Percentiles rank a stretch among this genome's conserved stretches.
Conservation (phyloP, 2,888 invertebrate genomes). For the Tachina lurida region DNA sequence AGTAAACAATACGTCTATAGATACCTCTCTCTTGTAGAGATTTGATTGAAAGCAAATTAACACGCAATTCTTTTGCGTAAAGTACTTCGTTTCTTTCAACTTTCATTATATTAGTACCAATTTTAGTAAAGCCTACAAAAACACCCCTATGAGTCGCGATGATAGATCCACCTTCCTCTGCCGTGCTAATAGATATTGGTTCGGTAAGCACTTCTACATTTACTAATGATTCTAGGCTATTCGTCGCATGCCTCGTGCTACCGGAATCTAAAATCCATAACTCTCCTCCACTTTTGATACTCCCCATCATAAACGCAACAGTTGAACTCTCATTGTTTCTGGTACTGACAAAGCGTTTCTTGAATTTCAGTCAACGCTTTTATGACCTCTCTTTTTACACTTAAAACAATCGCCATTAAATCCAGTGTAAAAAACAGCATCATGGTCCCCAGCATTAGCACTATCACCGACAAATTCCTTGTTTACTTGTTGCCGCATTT, state of each 20-base stretch:
- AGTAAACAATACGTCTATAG: too few species aligned
- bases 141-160: not conserved
- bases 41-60: too few species aligned
- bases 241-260: not conserved
- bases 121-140: not conserved
- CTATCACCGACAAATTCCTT: not conserved
- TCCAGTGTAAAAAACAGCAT: slow-evolving; percentile 3
- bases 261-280: slow-evolving; percentile 13
- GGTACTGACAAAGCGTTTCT: not conserved
- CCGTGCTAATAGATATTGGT: slow-evolving; percentile 1
- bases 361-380: not conserved
- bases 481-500: slow-evolving; percentile 17
- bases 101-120: too few species aligned
- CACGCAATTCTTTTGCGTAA: too few species aligned
- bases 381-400: slow-evolving; percentile 6
- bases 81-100: too few species aligned
- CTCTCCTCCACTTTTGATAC: not conserved
- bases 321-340: not conserved
- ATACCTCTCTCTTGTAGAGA: too few species aligned
- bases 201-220: not conserved
- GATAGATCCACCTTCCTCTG: slow-evolving; percentile 4
- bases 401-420: slow-evolving; percentile 9
- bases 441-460: not conserved
- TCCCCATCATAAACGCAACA: slow-evolving; percentile 6
- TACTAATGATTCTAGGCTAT: not conserved